These are phyloP conservation scores for Dreissena rostriformis DNA, from an alignment of 1,140 invertebrate species.

Conservation along the genomic window DNA sequence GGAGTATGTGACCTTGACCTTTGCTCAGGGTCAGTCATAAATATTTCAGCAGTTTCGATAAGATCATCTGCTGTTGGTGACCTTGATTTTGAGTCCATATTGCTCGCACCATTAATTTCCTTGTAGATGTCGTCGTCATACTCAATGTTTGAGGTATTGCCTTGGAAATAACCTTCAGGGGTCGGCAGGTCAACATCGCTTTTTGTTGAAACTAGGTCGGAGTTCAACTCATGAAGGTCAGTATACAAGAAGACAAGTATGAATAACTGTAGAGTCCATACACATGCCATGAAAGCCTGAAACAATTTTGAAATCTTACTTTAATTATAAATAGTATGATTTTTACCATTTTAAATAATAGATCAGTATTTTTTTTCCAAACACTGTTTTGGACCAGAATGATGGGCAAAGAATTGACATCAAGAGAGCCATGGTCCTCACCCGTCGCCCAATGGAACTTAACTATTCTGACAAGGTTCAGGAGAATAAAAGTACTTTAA, in stretches of 20 bases:
- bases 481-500: no score
- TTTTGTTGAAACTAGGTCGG: no score
- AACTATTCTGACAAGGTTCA: no score
- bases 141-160: neutral
- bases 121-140: slow-evolving; percentile 56
- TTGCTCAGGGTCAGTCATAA: slow-evolving; percentile 27
- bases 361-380: no score
- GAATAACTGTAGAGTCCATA: slow-evolving; percentile 58
- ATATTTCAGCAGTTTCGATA: slow-evolving; percentile 60
- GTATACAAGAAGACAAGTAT: slow-evolving; percentile 57
- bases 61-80: slow-evolving; percentile 37
- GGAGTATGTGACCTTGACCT: slow-evolving; percentile 4
- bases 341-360: neutral
- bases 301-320: slow-evolving; percentile 4
- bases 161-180: slow-evolving; percentile 4
- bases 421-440: no score
- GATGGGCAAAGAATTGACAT: no score
- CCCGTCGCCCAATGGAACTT: no score
- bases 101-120: slow-evolving; percentile 2
- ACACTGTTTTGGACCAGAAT: no score
- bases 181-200: no score
- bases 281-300: slow-evolving; percentile 65
- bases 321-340: neutral
- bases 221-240: slow-evolving; percentile 58
- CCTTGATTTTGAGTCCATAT: slow-evolving; percentile 23